A percentile compares a stretch with the other conserved stretches of the same genome.
phyloP scores from a whole-genome alignment of 1,140 invertebrate genomes.

The Dendroctonus ponderosae region DNA sequence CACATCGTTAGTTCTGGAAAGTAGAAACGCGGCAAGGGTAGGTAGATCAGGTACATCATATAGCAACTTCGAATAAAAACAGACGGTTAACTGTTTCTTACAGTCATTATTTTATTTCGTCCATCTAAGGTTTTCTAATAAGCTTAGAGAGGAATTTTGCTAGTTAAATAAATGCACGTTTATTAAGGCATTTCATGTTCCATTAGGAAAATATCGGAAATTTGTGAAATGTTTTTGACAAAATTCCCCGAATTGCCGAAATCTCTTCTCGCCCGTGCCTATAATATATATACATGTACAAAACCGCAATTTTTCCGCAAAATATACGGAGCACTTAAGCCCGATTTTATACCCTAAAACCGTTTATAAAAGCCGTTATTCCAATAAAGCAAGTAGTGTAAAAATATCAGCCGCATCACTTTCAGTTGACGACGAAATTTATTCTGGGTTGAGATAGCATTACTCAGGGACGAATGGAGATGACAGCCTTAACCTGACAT shows the following conservation, averaged over 20 bases:
- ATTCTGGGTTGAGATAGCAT: conserved; percentile 16
- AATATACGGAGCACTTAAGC: conserved; percentile 17
- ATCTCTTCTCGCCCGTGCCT: neutral
- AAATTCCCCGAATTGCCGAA: neutral
- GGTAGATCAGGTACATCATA: too few relatives aligned
- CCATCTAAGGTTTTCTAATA: too few relatives aligned
- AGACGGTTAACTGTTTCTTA: too few relatives aligned
- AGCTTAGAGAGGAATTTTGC: neutral
- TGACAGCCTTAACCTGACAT: conserved; percentile 18
- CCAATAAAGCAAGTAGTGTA: conserved; percentile 24
- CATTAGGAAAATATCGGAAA: too few relatives aligned
- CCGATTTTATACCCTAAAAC: conserved; percentile 10
- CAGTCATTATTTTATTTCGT: too few relatives aligned
- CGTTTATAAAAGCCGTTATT: conserved; percentile 22
- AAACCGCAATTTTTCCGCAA: conserved; percentile 6
- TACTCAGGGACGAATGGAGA: conserved; percentile 24
- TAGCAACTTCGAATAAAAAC: too few relatives aligned
- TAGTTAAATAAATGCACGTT: neutral
- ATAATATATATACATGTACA: neutral
- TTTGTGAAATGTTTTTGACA: neutral
- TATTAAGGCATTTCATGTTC: neutral
- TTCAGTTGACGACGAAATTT: conserved; percentile 23
- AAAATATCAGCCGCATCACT: conserved; percentile 15
- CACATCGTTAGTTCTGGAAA: too few relatives aligned
- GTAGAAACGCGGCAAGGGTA: too few relatives aligned